Percentiles rank a stretch among this genome's conserved stretches.
Conservation (phyloP, 2,113 vertebrate species). For the Carassius carassius region DNA sequence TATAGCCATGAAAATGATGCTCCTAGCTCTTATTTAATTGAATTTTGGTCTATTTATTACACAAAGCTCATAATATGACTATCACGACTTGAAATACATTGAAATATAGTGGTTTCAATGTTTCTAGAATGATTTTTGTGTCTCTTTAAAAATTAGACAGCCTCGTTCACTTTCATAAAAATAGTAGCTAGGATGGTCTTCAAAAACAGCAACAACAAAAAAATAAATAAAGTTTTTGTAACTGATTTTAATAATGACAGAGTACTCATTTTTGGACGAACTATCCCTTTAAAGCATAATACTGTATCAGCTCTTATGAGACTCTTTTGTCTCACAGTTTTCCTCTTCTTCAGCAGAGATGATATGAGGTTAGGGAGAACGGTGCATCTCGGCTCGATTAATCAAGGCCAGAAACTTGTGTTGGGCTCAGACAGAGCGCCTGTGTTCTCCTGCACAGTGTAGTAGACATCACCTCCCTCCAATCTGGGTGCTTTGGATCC, state of each 20-base stretch:
- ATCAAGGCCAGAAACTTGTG: slow-evolving; percentile 68
- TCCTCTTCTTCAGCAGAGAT: slow-evolving; percentile 70
- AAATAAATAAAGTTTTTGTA: background rate
- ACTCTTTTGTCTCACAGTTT: slow-evolving; percentile 59
- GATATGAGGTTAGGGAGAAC: slow-evolving; percentile 60
- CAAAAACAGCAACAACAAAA: background rate
- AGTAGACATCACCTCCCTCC: slow-evolving; percentile 48
- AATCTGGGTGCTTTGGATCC: slow-evolving; percentile 50
- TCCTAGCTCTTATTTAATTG: background rate
- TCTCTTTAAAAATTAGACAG: background rate
- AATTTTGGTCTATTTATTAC: background rate
- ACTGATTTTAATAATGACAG: background rate
- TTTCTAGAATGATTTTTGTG: too few species aligned
- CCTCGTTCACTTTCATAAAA: background rate
- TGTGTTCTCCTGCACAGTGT: slow-evolving; percentile 62
- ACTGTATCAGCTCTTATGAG: slow-evolving; percentile 1
- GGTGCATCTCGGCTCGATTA: slow-evolving; percentile 73
- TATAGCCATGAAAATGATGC: background rate
- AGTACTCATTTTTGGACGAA: background rate
- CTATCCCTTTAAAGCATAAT: slow-evolving; percentile 4
- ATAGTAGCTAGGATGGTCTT: background rate
- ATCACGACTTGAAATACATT: background rate
- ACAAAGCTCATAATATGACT: background rate
- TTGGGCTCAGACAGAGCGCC: slow-evolving; percentile 69
- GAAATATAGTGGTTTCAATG: background rate